A percentile compares a stretch with the other conserved stretches of the same genome.
These are phyloP conservation scores for Oreochromis mossambicus DNA, from an alignment of 2,797 vertebrate species.

Conservation along the genomic window DNA sequence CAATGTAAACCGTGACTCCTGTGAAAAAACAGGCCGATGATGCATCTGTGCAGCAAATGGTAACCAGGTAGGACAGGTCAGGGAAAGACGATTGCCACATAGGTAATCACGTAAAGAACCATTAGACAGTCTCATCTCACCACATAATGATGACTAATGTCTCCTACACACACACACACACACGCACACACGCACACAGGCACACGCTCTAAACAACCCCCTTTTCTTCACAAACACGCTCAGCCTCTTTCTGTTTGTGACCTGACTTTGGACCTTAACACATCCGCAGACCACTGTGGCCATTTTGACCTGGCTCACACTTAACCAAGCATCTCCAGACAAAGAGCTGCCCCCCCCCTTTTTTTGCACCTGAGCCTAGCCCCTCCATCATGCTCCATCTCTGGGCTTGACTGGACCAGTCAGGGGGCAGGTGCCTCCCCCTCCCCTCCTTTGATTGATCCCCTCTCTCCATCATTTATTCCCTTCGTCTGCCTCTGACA, in stretches of 20 bases:
- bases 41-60: conserved; percentile 77
- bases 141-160: conserved; percentile 97
- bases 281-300: conserved; percentile 24
- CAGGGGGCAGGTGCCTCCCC: conserved; percentile 69
- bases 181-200: neutral
- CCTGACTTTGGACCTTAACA: conserved; percentile 55
- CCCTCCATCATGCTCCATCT: conserved; percentile 77
- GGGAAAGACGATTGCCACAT: conserved; percentile 85
- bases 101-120: conserved; percentile 86
- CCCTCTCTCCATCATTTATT: conserved; percentile 75
- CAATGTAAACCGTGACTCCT: neutral
- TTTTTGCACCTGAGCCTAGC: conserved; percentile 75
- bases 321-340: conserved; percentile 66
- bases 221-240: conserved; percentile 11
- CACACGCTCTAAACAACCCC: neutral
- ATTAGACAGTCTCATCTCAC: conserved; percentile 86
- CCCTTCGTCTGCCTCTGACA: conserved; percentile 70
- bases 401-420: conserved; percentile 70
- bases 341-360: conserved; percentile 58
- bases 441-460: conserved; percentile 75
- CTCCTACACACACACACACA: conserved; percentile 30
- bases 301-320: conserved; percentile 45
- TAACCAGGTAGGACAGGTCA: conserved; percentile 87
- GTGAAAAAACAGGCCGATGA: conserved; percentile 46
- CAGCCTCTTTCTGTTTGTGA: conserved; percentile 12